Base-by-base conservation (phyloP, 2,797 vertebrate genomes). In the Taenioides sp. region DNA sequence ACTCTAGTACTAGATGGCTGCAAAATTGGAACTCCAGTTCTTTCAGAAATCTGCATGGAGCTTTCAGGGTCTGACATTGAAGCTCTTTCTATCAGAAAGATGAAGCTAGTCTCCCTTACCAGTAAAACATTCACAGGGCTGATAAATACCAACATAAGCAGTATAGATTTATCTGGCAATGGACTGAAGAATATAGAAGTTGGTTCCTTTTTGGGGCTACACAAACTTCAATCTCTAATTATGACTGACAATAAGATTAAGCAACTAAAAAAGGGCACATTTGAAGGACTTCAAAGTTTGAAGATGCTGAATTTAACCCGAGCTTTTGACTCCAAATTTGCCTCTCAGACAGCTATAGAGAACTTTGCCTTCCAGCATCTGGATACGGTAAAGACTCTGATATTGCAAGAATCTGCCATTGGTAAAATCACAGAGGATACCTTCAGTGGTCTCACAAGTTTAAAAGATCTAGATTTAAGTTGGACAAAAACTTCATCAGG, bases 321-420 rank as follows among this genome's bases (percentile, higher is more conserved):
- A 50, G 92, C 94, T 5, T 78, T 97, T 61, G 94, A 90, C 74
- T 70, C 86, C 70, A 87, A 31, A 3, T 84, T 87, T 0, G 5
- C 81, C 2, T n/a, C 28, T 10, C 16, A 18, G 17, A 2, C 27
- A 31, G 4, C 10, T 20, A 95, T 98, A 2, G 94, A 96, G 1
- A 91, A 97, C 82, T 96, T 94, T 77, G 88, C 96, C 61, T 98
- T 99, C 73, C 89, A 85, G 25, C 91, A 93, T 74, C 78, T 99
- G 49, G 77, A 76, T 43, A 31, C 63, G 6, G 84, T 99, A 57
- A 93, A 97, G 79, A 88, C 84, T 80, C 94, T 99, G 71, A 86
- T 88, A 71, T 89, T 99, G 88, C 92, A 93, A 27, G 73, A 80
- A 11, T 97, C 94, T 37, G 81, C 79, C 49, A 86, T 96, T 23